Percentiles rank a stretch among this genome's conserved stretches.
phyloP scores from a whole-genome alignment of 2,113 vertebrate species.

The Onychostoma macrolepis region DNA sequence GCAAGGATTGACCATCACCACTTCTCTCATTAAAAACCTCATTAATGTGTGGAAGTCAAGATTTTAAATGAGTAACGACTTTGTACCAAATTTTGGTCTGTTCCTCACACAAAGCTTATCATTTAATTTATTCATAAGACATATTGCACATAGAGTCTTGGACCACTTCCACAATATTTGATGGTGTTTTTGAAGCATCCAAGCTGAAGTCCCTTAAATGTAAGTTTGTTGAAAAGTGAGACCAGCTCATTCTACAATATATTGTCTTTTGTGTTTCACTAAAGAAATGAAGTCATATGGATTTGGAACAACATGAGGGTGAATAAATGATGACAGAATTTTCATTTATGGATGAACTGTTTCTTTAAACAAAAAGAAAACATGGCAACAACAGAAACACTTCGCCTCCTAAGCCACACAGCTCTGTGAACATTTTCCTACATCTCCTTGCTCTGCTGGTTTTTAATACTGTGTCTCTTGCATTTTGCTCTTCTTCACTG shows the following conservation, averaged over 20 bases:
- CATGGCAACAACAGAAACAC: not conserved
- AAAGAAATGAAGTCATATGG: not conserved
- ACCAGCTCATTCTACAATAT: not conserved
- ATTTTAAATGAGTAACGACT: not conserved
- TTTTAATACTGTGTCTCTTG: not conserved
- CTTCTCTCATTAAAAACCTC: not conserved
- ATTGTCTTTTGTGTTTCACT: not conserved
- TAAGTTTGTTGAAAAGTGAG: not conserved
- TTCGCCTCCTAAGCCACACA: not conserved
- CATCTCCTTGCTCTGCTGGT: constrained; percentile 2
- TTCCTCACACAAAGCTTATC: not conserved
- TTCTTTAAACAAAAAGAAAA: not conserved
- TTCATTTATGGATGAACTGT: not conserved
- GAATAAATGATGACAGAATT: not conserved
- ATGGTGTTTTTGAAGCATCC: not conserved
- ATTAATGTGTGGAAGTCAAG: not conserved
- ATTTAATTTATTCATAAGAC: too few relatives aligned
- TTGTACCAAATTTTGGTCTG: too few relatives aligned
- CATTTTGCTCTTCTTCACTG: not conserved
- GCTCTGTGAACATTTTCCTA: not conserved
- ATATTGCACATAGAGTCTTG: too few relatives aligned
- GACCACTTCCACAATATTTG: not conserved
- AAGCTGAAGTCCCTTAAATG: not conserved
- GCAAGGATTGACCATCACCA: not conserved
- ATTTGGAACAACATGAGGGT: not conserved